Percentiles rank a stretch among this genome's conserved stretches.
Conservation (phyloP, 2,888 invertebrate species). For the Spatulosminthurus flaviceps region DNA sequence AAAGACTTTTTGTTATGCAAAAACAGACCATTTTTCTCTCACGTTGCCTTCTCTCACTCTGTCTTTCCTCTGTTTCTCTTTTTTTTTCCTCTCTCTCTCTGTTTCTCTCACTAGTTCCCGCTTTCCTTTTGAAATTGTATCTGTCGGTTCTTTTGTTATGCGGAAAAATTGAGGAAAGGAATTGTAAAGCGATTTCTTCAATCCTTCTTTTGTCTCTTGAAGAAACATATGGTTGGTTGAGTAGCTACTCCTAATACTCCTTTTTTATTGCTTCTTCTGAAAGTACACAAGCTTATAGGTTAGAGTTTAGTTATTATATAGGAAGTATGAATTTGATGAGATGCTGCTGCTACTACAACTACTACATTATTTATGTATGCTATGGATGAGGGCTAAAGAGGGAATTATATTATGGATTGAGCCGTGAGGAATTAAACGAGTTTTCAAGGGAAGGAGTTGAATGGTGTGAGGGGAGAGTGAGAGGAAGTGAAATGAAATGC, state of each 20-base stretch:
- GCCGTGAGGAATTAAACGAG: constrained; percentile 3
- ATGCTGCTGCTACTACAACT: too few relatives aligned
- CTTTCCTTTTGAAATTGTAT: not conserved
- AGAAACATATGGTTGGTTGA: not conserved
- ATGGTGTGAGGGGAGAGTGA: constrained; percentile 8
- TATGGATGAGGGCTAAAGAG: not conserved
- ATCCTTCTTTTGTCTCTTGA: constrained; percentile 20
- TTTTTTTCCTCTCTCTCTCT: not conserved
- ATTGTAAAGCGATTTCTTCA: constrained; percentile 8
- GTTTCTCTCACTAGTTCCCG: not conserved
- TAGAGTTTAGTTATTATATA: too few relatives aligned
- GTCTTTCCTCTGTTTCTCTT: not conserved
- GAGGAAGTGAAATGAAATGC: constrained; percentile 29
- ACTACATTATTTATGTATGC: too few relatives aligned
- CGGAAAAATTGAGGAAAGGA: not conserved
- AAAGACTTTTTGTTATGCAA: constrained; percentile 3
- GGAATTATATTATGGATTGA: not conserved
- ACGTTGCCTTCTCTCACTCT: constrained; percentile 10
- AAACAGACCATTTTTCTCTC: constrained; percentile 5
- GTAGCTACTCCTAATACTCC: too few relatives aligned
- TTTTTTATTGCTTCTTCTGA: too few relatives aligned
- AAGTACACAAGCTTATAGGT: too few relatives aligned
- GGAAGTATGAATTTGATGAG: too few relatives aligned
- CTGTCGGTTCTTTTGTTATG: not conserved
- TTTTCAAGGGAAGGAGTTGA: not conserved